phyloP scores from a whole-genome alignment of 2,888 invertebrate genomes.

The Diadromus collaris region DNA sequence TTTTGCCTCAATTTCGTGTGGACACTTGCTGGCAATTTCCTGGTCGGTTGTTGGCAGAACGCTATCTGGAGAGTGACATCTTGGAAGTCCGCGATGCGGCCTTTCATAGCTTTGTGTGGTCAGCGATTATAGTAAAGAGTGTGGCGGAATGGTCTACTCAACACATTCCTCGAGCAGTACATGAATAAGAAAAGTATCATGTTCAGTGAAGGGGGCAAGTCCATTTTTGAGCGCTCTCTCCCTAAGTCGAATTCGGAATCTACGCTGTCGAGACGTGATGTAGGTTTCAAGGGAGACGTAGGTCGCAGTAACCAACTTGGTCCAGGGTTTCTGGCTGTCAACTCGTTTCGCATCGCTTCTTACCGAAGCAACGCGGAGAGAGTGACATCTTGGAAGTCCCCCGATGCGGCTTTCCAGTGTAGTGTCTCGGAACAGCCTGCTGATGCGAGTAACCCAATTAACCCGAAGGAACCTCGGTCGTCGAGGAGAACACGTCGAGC shows the following conservation, averaged over 20 bases:
- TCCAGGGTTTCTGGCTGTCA: slow-evolving; percentile 32
- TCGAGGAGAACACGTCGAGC: slow-evolving; percentile 11
- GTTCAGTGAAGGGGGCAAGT: too few species aligned
- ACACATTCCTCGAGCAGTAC: too few species aligned
- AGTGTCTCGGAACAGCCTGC: slow-evolving; percentile 45
- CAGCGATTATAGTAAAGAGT: too few species aligned
- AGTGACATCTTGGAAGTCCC: slow-evolving; percentile 33
- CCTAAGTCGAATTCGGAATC: background rate
- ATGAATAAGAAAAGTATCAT: too few species aligned
- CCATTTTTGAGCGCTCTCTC: too few species aligned
- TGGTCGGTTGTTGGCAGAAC: too few species aligned
- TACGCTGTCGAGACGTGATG: background rate
- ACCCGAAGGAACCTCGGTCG: slow-evolving; percentile 40
- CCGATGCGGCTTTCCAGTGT: slow-evolving; percentile 8
- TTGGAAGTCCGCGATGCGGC: too few species aligned
- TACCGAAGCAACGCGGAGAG: slow-evolving; percentile 24
- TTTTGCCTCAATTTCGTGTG: too few species aligned
- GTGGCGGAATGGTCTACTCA: too few species aligned
- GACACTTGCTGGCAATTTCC: too few species aligned
- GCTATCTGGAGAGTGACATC: too few species aligned
- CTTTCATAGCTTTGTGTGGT: too few species aligned
- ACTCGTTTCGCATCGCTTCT: slow-evolving; percentile 15
- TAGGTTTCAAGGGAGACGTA: background rate
- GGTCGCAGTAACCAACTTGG: background rate
- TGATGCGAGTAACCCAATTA: slow-evolving; percentile 58